Percentiles rank a stretch among this genome's conserved stretches.
Evolutionary conservation across 2,113 vertebrate genomes (phyloP).

Genomic region (Saccopteryx bilineata): DNA sequence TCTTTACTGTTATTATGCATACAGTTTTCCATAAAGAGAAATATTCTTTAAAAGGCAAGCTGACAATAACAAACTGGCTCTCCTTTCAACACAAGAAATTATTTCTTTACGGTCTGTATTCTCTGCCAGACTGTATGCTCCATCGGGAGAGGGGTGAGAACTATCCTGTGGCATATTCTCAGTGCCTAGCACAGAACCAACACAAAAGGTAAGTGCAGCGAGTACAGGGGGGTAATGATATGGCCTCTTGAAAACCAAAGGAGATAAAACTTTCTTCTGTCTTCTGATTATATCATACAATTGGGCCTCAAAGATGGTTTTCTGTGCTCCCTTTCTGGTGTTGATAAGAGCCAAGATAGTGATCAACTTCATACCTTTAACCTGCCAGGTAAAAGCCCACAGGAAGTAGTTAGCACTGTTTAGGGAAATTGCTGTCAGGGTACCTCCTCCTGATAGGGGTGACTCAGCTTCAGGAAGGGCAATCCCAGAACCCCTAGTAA

Average conservation of each 20-base stretch:
- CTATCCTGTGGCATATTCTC: not conserved
- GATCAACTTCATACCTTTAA: not conserved
- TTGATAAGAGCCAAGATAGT: not conserved
- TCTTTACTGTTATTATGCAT: not conserved
- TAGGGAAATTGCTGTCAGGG: not conserved
- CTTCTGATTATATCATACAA: conserved; percentile 31
- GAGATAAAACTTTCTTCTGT: conserved; percentile 20
- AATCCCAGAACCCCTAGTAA: not conserved
- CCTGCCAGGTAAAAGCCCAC: not conserved
- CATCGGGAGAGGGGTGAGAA: not conserved
- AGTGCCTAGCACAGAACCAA: not conserved
- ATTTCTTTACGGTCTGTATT: not conserved
- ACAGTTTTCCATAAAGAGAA: not conserved
- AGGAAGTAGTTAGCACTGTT: not conserved
- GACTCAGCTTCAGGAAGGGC: not conserved
- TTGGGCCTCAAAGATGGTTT: not conserved
- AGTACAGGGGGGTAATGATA: not conserved
- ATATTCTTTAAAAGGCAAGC: conserved; percentile 21
- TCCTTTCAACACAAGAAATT: not conserved
- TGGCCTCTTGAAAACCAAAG: not conserved
- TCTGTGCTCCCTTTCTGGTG: not conserved
- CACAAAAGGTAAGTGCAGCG: not conserved
- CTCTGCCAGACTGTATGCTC: not conserved
- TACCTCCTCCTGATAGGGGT: not conserved
- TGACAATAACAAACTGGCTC: not conserved